Evolutionary conservation across 2,113 vertebrate species (phyloP).

Genomic region (Ariopsis seemanni): DNA sequence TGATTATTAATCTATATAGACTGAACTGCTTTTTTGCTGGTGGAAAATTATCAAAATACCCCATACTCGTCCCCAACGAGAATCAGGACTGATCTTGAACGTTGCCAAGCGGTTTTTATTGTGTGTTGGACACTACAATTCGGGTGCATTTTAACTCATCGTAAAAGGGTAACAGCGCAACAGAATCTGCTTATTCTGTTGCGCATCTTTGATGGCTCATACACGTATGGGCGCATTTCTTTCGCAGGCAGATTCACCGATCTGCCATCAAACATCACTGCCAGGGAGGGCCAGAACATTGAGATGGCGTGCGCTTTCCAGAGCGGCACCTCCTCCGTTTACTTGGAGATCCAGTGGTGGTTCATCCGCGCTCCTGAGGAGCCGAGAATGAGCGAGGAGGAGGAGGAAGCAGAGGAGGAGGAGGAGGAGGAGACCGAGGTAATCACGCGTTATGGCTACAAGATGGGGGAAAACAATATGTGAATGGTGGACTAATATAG

Average conservation of each 20-base stretch:
- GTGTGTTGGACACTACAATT: not conserved
- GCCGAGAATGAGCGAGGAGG: conserved; percentile 76
- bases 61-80: not conserved
- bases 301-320: conserved; percentile 97
- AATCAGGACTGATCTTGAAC: not conserved
- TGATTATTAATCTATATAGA: too few relatives aligned
- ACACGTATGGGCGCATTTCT: conserved; percentile 14
- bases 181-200: not conserved
- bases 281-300: conserved; percentile 91
- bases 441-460: not conserved
- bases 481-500: not conserved
- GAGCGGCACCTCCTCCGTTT: conserved; percentile 87
- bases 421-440: conserved; percentile 80
- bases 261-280: conserved; percentile 89
- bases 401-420: conserved; percentile 71
- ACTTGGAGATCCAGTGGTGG: conserved; percentile 98
- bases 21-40: not conserved
- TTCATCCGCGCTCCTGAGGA: conserved; percentile 84
- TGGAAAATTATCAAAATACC: not conserved
- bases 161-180: not conserved
- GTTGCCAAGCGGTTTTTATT: conserved; percentile 8
- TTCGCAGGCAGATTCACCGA: conserved; percentile 93
- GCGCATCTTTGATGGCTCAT: conserved; percentile 3
- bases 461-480: not conserved
- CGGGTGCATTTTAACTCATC: not conserved